These are phyloP conservation scores for Ooceraea biroi DNA, from an alignment of 1,140 invertebrate species.

Conservation along the genomic window DNA sequence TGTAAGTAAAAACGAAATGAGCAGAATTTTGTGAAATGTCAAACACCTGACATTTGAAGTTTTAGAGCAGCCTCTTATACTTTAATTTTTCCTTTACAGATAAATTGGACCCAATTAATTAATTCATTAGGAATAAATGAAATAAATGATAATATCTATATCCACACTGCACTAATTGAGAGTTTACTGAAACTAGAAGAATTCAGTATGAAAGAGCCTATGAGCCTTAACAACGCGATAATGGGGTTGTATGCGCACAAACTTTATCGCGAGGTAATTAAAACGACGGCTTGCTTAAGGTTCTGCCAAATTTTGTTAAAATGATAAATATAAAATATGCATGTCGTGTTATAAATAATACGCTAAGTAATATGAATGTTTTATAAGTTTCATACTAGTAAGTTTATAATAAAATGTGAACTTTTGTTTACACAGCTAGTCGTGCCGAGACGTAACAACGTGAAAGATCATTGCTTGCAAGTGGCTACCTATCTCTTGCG, in stretches of 20 bases:
- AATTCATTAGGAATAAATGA: conserved; percentile 1
- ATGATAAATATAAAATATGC: not conserved
- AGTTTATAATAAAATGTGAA: conserved; percentile 24
- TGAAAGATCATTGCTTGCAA: conserved; percentile 73
- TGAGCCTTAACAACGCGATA: conserved; percentile 72
- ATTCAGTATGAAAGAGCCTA: not conserved
- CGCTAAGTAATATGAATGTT: not conserved
- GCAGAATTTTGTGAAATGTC: not conserved
- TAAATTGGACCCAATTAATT: conserved; percentile 73
- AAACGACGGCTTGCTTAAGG: too few relatives aligned
- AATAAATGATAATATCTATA: conserved; percentile 67
- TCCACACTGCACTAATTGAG: conserved; percentile 55
- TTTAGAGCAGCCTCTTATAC: not conserved
- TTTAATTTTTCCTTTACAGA: conserved; percentile 40
- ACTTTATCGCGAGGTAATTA: conserved; percentile 75
- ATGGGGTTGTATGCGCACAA: conserved; percentile 73
- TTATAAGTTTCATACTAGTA: not conserved
- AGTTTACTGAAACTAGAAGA: conserved; percentile 59
- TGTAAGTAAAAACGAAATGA: conserved; percentile 60
- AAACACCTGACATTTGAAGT: not conserved
- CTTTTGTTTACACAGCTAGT: conserved; percentile 63
- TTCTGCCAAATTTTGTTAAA: not conserved
- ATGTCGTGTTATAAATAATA: not conserved
- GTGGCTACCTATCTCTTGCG: conserved; percentile 66
- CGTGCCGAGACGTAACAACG: conserved; percentile 48